Conservation (phyloP, 2,888 invertebrate genomes). For the Aquatica leii region DNA sequence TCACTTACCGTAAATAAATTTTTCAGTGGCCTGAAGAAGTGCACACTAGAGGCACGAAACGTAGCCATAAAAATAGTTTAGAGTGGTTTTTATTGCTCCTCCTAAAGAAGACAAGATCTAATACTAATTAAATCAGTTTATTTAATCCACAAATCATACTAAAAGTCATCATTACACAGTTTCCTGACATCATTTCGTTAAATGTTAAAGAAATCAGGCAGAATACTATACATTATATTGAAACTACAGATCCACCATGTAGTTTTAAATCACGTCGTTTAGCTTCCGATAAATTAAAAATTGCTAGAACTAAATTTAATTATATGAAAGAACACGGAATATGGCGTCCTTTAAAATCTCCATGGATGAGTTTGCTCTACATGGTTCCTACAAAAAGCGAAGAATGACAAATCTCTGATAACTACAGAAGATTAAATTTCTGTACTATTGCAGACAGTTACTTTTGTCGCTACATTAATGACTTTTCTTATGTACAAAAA, state of each 20-base stretch:
- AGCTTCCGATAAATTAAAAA: background rate
- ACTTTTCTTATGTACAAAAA: background rate
- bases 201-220: background rate
- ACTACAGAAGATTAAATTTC: background rate
- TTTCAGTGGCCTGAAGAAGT: too few species aligned
- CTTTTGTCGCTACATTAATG: background rate
- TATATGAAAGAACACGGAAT: background rate
- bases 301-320: background rate
- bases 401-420: background rate
- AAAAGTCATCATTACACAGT: background rate
- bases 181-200: background rate
- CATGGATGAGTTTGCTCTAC: too few species aligned
- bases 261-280: background rate
- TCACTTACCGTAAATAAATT: too few species aligned
- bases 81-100: too few species aligned
- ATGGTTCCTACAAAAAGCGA: too few species aligned
- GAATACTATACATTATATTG: background rate
- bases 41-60: too few species aligned
- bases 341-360: too few species aligned
- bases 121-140: too few species aligned
- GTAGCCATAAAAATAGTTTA: too few species aligned
- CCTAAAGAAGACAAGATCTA: too few species aligned
- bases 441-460: background rate
- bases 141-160: background rate
- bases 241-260: background rate